phyloP scores from a whole-genome alignment of 2,797 vertebrate genomes.

The Mus caroli region DNA sequence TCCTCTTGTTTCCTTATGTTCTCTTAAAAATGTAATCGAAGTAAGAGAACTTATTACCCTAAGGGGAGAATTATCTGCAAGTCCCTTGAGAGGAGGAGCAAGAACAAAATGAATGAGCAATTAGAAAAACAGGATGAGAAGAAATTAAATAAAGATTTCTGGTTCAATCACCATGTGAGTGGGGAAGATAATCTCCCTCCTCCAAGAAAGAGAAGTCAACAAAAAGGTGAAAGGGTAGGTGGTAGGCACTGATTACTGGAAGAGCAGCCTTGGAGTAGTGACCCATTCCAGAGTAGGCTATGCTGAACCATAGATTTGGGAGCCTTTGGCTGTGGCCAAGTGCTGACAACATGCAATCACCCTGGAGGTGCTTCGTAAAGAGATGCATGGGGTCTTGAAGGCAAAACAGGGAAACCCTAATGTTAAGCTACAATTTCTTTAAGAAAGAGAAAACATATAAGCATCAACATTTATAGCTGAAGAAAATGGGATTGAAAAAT shows the following conservation, averaged over 20 bases:
- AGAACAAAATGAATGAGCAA: neutral
- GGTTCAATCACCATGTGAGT: neutral
- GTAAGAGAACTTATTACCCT: neutral
- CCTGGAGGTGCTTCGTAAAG: neutral
- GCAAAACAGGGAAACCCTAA: neutral
- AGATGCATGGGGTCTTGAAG: neutral
- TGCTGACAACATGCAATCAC: rapidly evolving
- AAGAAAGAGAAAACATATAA: neutral
- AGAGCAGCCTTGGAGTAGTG: neutral
- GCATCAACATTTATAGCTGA: neutral
- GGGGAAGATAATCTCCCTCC: neutral
- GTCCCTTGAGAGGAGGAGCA: neutral
- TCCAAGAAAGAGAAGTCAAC: neutral
- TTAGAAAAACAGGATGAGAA: neutral
- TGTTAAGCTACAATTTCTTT: neutral
- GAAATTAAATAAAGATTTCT: neutral
- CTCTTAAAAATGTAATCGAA: conserved; percentile 18
- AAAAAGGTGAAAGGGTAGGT: neutral
- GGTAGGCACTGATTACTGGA: neutral
- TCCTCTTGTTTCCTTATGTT: neutral
- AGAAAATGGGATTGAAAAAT: neutral
- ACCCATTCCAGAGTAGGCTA: neutral
- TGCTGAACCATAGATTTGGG: neutral
- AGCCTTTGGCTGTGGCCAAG: neutral
- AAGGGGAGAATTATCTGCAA: neutral